Percentiles rank a stretch among this genome's conserved stretches.
Conservation (phyloP, 2,888 invertebrate genomes). For the Tetrapedia diversipes region DNA sequence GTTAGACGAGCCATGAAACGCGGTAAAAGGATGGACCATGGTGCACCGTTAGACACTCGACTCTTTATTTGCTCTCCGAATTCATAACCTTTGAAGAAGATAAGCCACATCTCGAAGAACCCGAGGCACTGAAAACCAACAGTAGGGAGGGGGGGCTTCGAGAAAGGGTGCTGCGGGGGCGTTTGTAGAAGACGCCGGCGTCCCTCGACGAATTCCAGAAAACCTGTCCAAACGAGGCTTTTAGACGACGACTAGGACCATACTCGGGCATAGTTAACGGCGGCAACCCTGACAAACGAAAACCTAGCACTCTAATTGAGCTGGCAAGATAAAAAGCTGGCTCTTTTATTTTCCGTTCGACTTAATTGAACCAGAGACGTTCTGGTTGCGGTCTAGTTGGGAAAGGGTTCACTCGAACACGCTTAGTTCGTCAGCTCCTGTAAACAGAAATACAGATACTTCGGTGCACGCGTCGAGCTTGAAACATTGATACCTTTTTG, state of each 20-base stretch:
- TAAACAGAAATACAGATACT: too few species aligned
- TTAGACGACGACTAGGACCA: slow-evolving; percentile 25
- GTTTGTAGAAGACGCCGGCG: slow-evolving; percentile 25
- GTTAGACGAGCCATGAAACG: slow-evolving; percentile 25
- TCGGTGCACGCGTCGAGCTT: too few species aligned
- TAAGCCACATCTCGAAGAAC: slow-evolving; percentile 28
- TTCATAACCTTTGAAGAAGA: slow-evolving; percentile 48
- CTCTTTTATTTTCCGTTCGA: slow-evolving; percentile 13
- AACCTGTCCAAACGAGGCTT: slow-evolving; percentile 65
- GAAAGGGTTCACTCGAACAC: background rate
- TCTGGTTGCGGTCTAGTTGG: background rate
- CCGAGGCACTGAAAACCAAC: background rate
- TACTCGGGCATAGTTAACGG: slow-evolving; percentile 29
- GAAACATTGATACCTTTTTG: too few species aligned
- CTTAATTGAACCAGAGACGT: background rate
- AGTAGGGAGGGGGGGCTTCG: background rate
- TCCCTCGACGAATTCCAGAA: slow-evolving; percentile 61
- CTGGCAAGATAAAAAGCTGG: slow-evolving; percentile 16
- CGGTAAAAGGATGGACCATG: slow-evolving; percentile 36
- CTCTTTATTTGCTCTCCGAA: slow-evolving; percentile 58
- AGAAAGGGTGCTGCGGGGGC: slow-evolving; percentile 20
- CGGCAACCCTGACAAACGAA: background rate
- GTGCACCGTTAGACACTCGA: slow-evolving; percentile 52
- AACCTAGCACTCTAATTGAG: slow-evolving; percentile 31
- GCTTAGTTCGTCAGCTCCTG: too few species aligned